These are phyloP conservation scores for Phylloscopus trochilus DNA, from an alignment of 2,113 vertebrate species.

Conservation along the genomic window DNA sequence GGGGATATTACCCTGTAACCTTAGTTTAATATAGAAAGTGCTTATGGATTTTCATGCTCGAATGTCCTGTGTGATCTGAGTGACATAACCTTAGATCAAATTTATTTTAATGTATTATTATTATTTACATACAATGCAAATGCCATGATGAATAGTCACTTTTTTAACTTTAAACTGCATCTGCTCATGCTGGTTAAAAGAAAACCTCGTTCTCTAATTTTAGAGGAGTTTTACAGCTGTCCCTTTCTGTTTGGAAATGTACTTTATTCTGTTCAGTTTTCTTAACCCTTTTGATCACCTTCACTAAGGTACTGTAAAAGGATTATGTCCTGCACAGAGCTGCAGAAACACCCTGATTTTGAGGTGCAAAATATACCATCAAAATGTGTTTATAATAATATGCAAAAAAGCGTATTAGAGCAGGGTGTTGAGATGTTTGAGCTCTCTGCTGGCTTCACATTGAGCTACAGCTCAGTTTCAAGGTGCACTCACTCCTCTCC, in stretches of 20 bases:
- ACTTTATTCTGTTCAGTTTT: not conserved
- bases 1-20: not conserved
- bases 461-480: not conserved
- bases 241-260: not conserved
- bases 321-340: not conserved
- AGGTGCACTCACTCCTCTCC: not conserved
- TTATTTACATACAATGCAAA: not conserved
- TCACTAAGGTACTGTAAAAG: not conserved
- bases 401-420: not conserved
- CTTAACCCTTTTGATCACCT: not conserved
- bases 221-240: not conserved
- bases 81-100: not conserved
- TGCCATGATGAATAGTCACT: not conserved
- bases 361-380: not conserved
- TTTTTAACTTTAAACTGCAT: not conserved
- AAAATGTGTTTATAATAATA: not conserved
- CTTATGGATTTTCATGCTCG: not conserved
- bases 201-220: not conserved
- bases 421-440: not conserved
- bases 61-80: not conserved
- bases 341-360: not conserved
- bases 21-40: not conserved
- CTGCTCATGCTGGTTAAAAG: not conserved
- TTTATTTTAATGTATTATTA: not conserved
- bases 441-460: not conserved